phyloP scores from a whole-genome alignment of 2,797 vertebrate genomes.

The Cossypha caffra region DNA sequence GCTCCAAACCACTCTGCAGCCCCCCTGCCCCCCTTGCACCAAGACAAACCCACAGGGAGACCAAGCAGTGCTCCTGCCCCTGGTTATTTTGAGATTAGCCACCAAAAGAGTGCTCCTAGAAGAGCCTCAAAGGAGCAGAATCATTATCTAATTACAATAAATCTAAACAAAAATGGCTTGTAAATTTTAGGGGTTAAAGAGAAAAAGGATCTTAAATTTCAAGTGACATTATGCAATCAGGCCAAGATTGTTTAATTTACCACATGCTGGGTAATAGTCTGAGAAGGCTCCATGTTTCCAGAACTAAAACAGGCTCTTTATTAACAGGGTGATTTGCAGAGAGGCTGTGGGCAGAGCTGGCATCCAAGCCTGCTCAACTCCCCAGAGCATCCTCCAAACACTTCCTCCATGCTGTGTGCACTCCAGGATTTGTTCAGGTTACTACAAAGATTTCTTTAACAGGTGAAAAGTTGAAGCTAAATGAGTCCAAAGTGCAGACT shows the following conservation, averaged over 20 bases:
- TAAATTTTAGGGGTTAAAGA: conserved; percentile 62
- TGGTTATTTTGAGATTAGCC: neutral
- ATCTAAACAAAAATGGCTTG: conserved; percentile 57
- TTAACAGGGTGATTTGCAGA: conserved; percentile 63
- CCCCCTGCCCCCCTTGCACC: neutral
- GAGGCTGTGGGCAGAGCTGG: conserved; percentile 45
- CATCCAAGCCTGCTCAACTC: neutral
- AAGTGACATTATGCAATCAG: conserved; percentile 63
- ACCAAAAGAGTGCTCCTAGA: neutral
- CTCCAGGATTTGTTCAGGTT: neutral
- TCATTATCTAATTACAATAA: conserved; percentile 47
- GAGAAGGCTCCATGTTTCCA: conserved; percentile 49
- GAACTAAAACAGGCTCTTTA: conserved; percentile 56
- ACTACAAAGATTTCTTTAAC: neutral
- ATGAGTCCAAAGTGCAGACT: neutral
- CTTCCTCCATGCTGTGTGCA: neutral
- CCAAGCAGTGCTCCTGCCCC: neutral
- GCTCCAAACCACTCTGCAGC: neutral
- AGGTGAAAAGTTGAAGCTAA: neutral
- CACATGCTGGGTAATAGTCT: conserved; percentile 64
- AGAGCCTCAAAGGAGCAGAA: conserved; percentile 24
- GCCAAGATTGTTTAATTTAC: conserved; percentile 68
- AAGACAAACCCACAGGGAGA: neutral
- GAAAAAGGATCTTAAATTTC: conserved; percentile 57
- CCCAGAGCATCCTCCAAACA: conserved; percentile 20